phyloP scores from a whole-genome alignment of 2,888 invertebrate species.

The Drosophila atroscutellata region DNA sequence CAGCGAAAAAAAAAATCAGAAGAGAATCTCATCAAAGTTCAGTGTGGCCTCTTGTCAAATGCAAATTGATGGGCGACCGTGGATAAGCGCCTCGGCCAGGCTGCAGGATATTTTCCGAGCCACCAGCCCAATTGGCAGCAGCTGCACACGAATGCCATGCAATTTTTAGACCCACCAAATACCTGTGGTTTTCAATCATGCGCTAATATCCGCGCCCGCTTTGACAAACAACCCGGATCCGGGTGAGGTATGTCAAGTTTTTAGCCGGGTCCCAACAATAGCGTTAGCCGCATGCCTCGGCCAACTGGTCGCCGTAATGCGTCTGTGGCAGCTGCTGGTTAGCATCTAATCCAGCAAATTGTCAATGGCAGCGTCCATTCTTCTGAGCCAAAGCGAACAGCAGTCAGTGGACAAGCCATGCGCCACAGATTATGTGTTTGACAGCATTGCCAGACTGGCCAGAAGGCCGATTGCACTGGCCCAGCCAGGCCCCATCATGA shows the following conservation, averaged over 20 bases:
- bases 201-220: constrained; percentile 70
- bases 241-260: constrained; percentile 1
- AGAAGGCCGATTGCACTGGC: neutral
- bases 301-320: constrained; percentile 31
- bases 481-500: constrained; percentile 56
- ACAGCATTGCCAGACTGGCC: constrained; percentile 53
- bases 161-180: constrained; percentile 33
- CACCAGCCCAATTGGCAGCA: constrained; percentile 45
- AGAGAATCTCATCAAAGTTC: constrained; percentile 25
- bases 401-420: constrained; percentile 39
- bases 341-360: constrained; percentile 50
- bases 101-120: constrained; percentile 22
- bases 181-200: constrained; percentile 65
- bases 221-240: constrained; percentile 44
- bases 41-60: constrained; percentile 48
- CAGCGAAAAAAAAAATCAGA: constrained; percentile 1
- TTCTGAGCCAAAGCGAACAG: constrained; percentile 56
- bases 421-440: constrained; percentile 77
- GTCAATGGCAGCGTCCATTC: constrained; percentile 70
- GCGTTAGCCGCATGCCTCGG: constrained; percentile 6
- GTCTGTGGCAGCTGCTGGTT: constrained; percentile 26
- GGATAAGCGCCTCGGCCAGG: constrained; percentile 35
- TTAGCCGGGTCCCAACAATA: constrained; percentile 29
- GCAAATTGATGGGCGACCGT: constrained; percentile 69
- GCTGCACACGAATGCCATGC: constrained; percentile 66